Base-by-base conservation (phyloP, 2,797 vertebrate species). In the Hypotaenidia philippensis region DNA sequence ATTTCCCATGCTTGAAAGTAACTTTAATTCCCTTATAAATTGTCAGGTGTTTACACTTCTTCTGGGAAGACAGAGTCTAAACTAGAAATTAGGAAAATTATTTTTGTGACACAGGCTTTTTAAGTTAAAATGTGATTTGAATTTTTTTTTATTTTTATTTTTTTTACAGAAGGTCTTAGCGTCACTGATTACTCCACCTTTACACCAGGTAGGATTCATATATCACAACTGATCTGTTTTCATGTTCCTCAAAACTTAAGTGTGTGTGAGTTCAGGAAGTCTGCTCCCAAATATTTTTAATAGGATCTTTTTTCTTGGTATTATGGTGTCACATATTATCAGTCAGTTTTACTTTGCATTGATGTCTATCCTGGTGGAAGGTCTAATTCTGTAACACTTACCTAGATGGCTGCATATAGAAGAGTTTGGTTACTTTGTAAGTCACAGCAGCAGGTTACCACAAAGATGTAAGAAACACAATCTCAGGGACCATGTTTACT, bases 201-300 rank as follows among this genome's bases (percentile, higher is more conserved):
- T 40, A 36, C 70, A 45, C 50, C 95, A 95, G 93, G 96, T 97
- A 95, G 16, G 91, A 79, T 52, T 89, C 8, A 20, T 78, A 6
- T 34, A 13, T 88, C 29, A 21, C 34, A 7, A 26, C 29, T 56
- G 47, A 21, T 40, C 38, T 13, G 11, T 27, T 88, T 72, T n/a
- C 74, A 13, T 55, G 23, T 11, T 53, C 15, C 34, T 91, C 61
- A 57, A 13, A 74, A 56, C 74, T 53, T 55, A 53, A 55, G 10
- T 57, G 15, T 34, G 1, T 65, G 8, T 72, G 45, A 57, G 29
- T 88, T 85, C 61, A 59, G 20, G 34, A 83, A 78, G 13, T 83
- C 32, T 86, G 4, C 34, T 86, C 18, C 17, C 38, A 74, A 66
- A 66, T 76, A 50, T 20, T 72, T 80, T 74, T 55, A 50, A 31